Base-by-base conservation (phyloP, 2,113 vertebrate species). In the Bambusicola thoracicus region DNA sequence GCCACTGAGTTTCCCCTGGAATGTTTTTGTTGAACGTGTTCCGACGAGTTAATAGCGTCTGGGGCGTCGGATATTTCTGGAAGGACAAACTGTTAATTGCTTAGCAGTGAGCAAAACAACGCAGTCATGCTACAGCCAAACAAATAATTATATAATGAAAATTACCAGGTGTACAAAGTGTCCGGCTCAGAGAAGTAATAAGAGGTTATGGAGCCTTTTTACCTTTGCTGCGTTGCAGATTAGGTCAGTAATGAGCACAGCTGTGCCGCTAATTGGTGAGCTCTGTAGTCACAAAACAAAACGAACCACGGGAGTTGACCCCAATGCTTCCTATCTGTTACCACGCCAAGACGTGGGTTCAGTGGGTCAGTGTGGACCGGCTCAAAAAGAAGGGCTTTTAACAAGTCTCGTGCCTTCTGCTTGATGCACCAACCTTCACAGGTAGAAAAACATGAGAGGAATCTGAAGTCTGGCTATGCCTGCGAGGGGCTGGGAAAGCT, bases 21-120 rank as follows among this genome's bases (percentile, higher is more conserved):
- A 96, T 90, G 74, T 79, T 94, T 84, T 43, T 88, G 88, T 95
- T 92, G 90, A 86, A 88, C 90, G 29, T 20, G 24, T 88, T 89
- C 66, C 2, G 2, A 84, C 77, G 32, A 86, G 61, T 29, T 75
- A 70, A 55, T 11, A 43, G 24, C 8, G 32, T 87, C 51, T 84
- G 49, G 62, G 66, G 43, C 0, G 0, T 48, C 5, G 3, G 81
- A 9, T 81, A 56, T 56, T 90, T 94, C 78, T 96, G 93, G 90
- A 90, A 90, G 92, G 62, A 67, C n/a, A 81, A 83, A 81, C 61
- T 70, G 44, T 59, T 75, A 92, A 92, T 89, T 92, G 89, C 92
- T 92, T 69, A 79, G 77, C 77, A 85, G 62, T 87, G 78, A 70
- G 63, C 70, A 73, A 72, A 84, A 41, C 73, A 78, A 40, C 0